These are phyloP conservation scores for Epinephelus lanceolatus DNA, from an alignment of 2,113 vertebrate genomes.

Conservation along the genomic window DNA sequence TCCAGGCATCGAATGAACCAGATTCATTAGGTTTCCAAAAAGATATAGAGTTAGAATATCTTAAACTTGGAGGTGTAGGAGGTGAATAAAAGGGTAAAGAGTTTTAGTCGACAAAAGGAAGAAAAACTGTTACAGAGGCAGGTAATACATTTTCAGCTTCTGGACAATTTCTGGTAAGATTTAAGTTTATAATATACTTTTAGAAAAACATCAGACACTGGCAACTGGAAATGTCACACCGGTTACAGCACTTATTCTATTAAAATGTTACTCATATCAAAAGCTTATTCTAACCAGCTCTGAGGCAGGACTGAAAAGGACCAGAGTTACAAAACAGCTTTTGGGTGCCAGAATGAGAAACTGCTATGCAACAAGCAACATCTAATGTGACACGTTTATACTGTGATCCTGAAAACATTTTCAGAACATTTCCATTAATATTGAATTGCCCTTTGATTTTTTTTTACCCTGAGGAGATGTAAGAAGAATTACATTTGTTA, in stretches of 20 bases:
- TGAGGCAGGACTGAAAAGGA: slow-evolving; percentile 4
- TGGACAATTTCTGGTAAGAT: background rate
- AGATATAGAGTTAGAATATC: no score
- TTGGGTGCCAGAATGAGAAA: slow-evolving; percentile 16
- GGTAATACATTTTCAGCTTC: background rate
- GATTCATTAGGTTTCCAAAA: background rate
- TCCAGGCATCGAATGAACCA: background rate
- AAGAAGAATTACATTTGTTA: slow-evolving; percentile 34
- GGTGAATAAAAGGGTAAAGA: background rate
- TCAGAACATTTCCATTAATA: slow-evolving; percentile 15
- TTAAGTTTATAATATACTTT: no score
- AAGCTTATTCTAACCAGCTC: background rate
- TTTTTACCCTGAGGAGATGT: slow-evolving; percentile 32
- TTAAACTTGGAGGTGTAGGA: background rate
- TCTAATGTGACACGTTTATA: slow-evolving; percentile 7
- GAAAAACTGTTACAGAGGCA: background rate
- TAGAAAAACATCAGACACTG: background rate
- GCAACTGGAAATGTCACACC: background rate
- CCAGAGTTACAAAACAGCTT: slow-evolving; percentile 20
- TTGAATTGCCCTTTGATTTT: slow-evolving; percentile 44
- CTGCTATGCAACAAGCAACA: background rate
- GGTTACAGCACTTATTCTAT: background rate
- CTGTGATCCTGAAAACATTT: slow-evolving; percentile 1
- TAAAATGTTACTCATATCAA: background rate
- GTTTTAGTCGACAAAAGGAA: background rate